Conservation (phyloP, 2,888 invertebrate species). For the Lamproptera curius region DNA sequence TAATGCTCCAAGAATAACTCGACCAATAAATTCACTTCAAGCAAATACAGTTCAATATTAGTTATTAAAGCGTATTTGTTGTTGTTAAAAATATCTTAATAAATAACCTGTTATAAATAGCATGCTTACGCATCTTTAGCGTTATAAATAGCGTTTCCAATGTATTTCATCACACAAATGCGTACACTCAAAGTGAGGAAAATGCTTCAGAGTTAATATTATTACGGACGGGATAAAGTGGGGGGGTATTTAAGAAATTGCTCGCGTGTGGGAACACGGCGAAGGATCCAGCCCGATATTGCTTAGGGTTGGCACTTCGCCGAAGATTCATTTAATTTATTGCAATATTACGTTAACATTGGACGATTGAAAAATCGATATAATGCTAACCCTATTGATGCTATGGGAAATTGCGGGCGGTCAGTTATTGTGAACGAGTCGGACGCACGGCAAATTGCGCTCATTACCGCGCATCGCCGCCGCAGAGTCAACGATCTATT, state of each 20-base stretch:
- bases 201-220: conserved; percentile 1
- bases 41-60: too few relatives aligned
- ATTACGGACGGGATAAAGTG: conserved; percentile 36
- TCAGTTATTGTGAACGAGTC: conserved; percentile 44
- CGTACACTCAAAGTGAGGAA: too few relatives aligned
- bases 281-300: conserved; percentile 45
- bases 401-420: too few relatives aligned
- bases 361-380: not conserved
- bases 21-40: too few relatives aligned
- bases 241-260: conserved; percentile 63
- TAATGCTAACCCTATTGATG: conserved; percentile 22
- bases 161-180: too few relatives aligned
- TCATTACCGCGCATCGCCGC: conserved; percentile 62
- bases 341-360: too few relatives aligned
- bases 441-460: conserved; percentile 53
- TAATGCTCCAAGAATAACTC: too few relatives aligned
- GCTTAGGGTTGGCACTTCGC: conserved; percentile 44
- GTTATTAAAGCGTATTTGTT: too few relatives aligned
- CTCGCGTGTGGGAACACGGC: conserved; percentile 69
- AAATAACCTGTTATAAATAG: too few relatives aligned
- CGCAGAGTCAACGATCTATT: conserved; percentile 36
- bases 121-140: too few relatives aligned
- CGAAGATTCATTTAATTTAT: conserved; percentile 8
- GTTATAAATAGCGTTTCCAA: too few relatives aligned
- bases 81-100: too few relatives aligned